Percentiles rank a stretch among this genome's conserved stretches.
Conservation (phyloP, 2,113 vertebrate genomes). For the Forbesichthys agassizii region DNA sequence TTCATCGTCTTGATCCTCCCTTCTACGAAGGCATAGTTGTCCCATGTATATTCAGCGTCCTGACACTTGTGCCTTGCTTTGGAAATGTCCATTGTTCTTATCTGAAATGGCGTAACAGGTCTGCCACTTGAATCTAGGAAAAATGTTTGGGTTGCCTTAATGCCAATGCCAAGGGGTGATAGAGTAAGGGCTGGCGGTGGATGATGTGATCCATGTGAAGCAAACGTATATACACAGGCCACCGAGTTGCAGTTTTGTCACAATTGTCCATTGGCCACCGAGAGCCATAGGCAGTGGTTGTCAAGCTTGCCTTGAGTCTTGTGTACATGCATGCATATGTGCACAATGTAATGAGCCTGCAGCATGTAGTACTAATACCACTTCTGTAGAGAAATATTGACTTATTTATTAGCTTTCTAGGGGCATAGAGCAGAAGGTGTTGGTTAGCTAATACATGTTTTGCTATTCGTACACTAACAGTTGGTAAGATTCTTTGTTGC, state of each 20-base stretch:
- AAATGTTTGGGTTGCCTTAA: slow-evolving; percentile 60
- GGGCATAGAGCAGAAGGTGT: too few species aligned
- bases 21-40: slow-evolving; percentile 44
- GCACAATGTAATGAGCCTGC: too few species aligned
- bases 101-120: slow-evolving; percentile 42
- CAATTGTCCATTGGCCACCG: too few species aligned
- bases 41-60: slow-evolving; percentile 57
- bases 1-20: slow-evolving; percentile 19
- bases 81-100: slow-evolving; percentile 56
- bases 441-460: neutral
- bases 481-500: neutral
- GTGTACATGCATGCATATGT: too few species aligned
- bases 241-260: too few species aligned
- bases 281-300: too few species aligned
- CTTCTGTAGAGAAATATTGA: too few species aligned
- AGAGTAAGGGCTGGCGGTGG: slow-evolving; percentile 35
- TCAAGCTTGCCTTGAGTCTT: too few species aligned
- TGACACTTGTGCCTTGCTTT: slow-evolving; percentile 57
- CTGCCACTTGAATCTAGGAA: slow-evolving; percentile 35
- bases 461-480: neutral
- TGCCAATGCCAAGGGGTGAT: slow-evolving; percentile 28
- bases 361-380: too few species aligned
- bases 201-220: slow-evolving; percentile 37
- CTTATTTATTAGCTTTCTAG: too few species aligned
- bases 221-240: neutral